Percentiles rank a stretch among this genome's conserved stretches.
Evolutionary conservation across 2,888 invertebrate genomes (phyloP).

Genomic region (Ischnus inquisitorius): DNA sequence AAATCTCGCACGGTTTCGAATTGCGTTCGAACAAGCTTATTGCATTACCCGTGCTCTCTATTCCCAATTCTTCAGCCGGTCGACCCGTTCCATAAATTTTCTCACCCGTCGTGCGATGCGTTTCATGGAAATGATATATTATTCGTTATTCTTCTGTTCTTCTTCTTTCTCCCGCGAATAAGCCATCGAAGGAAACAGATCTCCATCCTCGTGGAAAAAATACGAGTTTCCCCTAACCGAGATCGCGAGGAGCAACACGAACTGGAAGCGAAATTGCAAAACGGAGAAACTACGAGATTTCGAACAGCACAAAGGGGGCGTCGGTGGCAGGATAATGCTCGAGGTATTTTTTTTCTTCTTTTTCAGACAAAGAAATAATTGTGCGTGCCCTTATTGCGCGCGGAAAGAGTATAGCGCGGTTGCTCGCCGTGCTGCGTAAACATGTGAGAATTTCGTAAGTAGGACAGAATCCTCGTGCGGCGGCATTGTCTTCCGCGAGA

Average conservation of each 20-base stretch:
- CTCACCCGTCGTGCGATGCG: background rate
- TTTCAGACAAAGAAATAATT: constrained; percentile 48
- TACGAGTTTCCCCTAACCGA: background rate
- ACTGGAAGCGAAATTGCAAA: constrained; percentile 44
- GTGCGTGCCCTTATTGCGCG: constrained; percentile 26
- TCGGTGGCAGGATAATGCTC: background rate
- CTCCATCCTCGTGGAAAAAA: background rate
- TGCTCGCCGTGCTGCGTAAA: constrained; percentile 26
- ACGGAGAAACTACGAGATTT: constrained; percentile 63
- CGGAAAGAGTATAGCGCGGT: background rate
- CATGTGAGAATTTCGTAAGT: constrained; percentile 59
- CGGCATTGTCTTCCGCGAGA: constrained; percentile 34
- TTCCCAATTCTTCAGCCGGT: background rate
- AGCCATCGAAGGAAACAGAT: background rate
- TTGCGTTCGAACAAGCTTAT: background rate
- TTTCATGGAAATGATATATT: background rate
- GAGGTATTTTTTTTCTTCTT: background rate
- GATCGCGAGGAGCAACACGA: constrained; percentile 29
- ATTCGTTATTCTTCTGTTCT: background rate
- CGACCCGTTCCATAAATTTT: background rate
- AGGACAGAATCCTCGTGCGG: constrained; percentile 41
- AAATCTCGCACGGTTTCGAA: background rate
- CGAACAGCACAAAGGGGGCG: constrained; percentile 17
- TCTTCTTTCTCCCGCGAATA: background rate
- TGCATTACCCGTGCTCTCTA: background rate